Evolutionary conservation across 92 coral and sea anemone genomes (phyloP).

Genomic region (Parazoanthus swiftii): DNA sequence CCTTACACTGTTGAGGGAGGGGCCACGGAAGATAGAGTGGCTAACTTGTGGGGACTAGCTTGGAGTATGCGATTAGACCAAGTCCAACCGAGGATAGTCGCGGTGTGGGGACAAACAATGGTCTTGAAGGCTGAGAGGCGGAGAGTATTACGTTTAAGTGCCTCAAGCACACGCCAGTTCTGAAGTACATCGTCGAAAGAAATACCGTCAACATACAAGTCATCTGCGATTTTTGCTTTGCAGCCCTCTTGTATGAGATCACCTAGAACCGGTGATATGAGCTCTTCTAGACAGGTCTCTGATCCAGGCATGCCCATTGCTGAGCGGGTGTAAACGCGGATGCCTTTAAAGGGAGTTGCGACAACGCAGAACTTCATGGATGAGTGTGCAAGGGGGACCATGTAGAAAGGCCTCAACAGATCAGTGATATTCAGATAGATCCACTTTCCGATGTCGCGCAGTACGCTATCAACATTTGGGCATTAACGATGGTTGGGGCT

Average conservation of each 20-base stretch:
- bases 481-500: too few species aligned
- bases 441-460: too few species aligned
- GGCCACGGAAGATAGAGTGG: slow-evolving; percentile 46
- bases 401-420: too few species aligned
- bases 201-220: slow-evolving; percentile 34
- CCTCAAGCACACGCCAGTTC: slow-evolving; percentile 44
- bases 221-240: slow-evolving; percentile 25
- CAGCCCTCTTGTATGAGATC: slow-evolving; percentile 50
- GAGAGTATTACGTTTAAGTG: neutral
- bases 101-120: slow-evolving; percentile 48
- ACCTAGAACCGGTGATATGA: slow-evolving; percentile 44
- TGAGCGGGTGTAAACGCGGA: too few species aligned
- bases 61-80: slow-evolving; percentile 20
- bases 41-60: neutral
- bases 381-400: too few species aligned
- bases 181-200: slow-evolving; percentile 31
- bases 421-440: too few species aligned
- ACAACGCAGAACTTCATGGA: too few species aligned
- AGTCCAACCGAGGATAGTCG: neutral
- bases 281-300: too few species aligned
- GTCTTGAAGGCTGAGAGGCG: neutral
- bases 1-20: slow-evolving; percentile 51
- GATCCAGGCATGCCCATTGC: too few species aligned
- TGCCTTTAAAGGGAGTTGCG: too few species aligned
- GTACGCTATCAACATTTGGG: too few species aligned